Conservation (phyloP, 2,797 vertebrate genomes). For the Ibycter americanus region DNA sequence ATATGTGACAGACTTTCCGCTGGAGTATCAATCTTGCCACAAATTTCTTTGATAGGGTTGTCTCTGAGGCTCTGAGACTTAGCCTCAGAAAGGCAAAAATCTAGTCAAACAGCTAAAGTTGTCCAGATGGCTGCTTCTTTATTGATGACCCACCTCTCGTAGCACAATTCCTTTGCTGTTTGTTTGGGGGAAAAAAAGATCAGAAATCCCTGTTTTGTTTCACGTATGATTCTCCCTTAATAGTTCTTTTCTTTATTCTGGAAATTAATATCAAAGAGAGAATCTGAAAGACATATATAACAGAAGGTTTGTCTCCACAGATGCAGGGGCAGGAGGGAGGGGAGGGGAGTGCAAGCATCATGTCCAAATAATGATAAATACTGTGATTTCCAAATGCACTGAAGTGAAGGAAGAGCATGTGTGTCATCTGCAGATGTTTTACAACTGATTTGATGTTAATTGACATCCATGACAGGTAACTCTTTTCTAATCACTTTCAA, state of each 20-base stretch:
- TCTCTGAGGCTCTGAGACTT: not conserved
- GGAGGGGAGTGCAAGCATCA: not conserved
- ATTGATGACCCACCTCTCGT: constrained; percentile 12
- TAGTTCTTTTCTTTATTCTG: not conserved
- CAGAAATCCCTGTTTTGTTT: not conserved
- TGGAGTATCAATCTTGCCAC: constrained; percentile 15
- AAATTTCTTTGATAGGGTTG: constrained; percentile 5
- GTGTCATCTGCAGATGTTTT: not conserved
- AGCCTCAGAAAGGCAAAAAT: not conserved
- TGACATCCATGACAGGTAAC: not conserved
- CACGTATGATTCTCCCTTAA: not conserved
- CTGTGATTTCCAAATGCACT: not conserved
- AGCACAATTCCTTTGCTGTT: not conserved
- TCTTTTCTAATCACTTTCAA: not conserved
- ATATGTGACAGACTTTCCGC: not conserved
- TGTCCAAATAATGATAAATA: not conserved
- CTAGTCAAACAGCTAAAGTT: not conserved
- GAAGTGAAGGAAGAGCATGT: not conserved
- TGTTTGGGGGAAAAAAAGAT: not conserved
- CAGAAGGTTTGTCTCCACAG: not conserved
- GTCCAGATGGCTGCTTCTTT: constrained; percentile 21
- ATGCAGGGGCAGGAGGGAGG: not conserved
- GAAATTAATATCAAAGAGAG: not conserved
- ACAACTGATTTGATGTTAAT: not conserved
- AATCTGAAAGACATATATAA: not conserved